phyloP scores from a whole-genome alignment of 2,797 vertebrate species.

The Pogoniulus pusillus region DNA sequence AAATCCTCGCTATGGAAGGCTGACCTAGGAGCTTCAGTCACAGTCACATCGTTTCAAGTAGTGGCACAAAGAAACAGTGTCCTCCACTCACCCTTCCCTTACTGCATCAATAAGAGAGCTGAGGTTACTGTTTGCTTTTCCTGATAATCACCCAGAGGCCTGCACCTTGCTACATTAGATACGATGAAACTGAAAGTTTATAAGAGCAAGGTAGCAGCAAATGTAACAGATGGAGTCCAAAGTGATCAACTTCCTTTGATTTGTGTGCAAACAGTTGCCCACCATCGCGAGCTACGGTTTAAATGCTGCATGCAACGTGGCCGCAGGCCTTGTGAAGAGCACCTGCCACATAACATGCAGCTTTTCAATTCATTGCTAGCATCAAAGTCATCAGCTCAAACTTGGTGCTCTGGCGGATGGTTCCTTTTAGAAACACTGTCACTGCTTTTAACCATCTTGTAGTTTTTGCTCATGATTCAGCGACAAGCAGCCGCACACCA shows the following conservation, averaged over 20 bases:
- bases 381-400: not conserved
- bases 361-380: not conserved
- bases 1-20: not conserved
- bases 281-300: not conserved
- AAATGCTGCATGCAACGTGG: not conserved
- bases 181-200: not conserved
- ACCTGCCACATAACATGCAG: not conserved
- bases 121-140: not conserved
- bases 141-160: not conserved
- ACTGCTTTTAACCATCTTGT: not conserved
- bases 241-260: not conserved
- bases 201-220: not conserved
- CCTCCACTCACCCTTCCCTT: not conserved
- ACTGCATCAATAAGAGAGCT: not conserved
- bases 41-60: not conserved
- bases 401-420: not conserved
- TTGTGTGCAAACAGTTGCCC: not conserved
- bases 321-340: not conserved
- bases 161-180: not conserved
- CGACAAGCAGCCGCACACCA: not conserved
- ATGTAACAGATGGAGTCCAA: not conserved
- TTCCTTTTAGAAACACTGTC: not conserved
- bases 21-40: not conserved
- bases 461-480: not conserved
- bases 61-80: fast-evolving